Percentiles rank a stretch among this genome's conserved stretches.
Conservation (phyloP, 2,797 vertebrate genomes). For the Argya squamiceps region DNA sequence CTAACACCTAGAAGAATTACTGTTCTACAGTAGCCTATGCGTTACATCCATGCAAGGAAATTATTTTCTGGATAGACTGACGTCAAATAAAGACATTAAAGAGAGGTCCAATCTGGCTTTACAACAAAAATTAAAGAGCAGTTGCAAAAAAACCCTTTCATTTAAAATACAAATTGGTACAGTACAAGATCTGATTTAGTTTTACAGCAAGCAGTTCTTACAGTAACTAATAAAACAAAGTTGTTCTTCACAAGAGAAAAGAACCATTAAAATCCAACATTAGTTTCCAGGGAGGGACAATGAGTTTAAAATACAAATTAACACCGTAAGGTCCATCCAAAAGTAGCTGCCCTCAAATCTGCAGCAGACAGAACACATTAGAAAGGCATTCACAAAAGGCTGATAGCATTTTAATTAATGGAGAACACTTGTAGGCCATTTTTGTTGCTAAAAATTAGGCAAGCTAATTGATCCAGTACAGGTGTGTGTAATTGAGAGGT, state of each 20-base stretch:
- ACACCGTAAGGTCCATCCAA: background rate
- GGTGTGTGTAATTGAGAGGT: slow-evolving; percentile 77
- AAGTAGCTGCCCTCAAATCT: background rate
- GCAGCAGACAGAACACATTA: background rate
- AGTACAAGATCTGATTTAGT: background rate
- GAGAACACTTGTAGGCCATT: slow-evolving; percentile 62
- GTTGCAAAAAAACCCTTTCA: background rate
- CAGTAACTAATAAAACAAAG: background rate
- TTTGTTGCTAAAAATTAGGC: slow-evolving; percentile 71
- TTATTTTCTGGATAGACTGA: background rate
- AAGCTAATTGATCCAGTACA: slow-evolving; percentile 78
- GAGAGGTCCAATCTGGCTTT: background rate
- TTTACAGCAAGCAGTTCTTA: background rate
- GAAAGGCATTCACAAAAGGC: slow-evolving; percentile 44
- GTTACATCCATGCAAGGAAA: background rate
- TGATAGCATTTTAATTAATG: slow-evolving; percentile 71
- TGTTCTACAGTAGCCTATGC: background rate
- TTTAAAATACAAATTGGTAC: background rate
- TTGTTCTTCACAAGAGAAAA: background rate
- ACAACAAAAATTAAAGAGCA: background rate
- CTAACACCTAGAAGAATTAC: slow-evolving; percentile 27
- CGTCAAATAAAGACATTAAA: background rate
- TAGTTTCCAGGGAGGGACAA: background rate
- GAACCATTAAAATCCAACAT: background rate
- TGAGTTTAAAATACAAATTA: background rate